Conservation (phyloP, 2,888 invertebrate genomes). For the Amphimallon solstitiale region DNA sequence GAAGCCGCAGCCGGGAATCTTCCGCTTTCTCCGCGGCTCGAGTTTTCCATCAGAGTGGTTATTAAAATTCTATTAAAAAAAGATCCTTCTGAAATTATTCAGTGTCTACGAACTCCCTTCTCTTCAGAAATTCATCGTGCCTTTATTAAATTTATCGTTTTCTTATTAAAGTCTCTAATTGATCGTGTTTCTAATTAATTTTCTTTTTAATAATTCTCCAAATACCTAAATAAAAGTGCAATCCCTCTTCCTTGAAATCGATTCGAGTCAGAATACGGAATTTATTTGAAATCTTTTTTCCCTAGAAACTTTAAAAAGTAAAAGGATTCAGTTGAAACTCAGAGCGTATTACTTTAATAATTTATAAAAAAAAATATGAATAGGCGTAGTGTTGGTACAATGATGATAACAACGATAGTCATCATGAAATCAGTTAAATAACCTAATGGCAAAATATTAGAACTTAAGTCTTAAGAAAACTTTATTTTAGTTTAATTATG, state of each 20-base stretch:
- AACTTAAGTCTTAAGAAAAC: too few species aligned
- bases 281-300: background rate
- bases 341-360: too few species aligned
- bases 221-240: conserved; percentile 21
- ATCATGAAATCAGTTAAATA: too few species aligned
- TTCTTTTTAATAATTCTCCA: conserved; percentile 34
- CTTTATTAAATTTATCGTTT: conserved; percentile 25
- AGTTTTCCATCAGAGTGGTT: conserved; percentile 27
- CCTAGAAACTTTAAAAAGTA: too few species aligned
- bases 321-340: too few species aligned
- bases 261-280: background rate
- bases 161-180: conserved; percentile 36
- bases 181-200: conserved; percentile 42
- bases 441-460: too few species aligned
- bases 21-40: conserved; percentile 17
- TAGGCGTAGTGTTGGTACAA: too few species aligned
- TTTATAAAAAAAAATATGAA: too few species aligned
- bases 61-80: conserved; percentile 28
- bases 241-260: conserved; percentile 4
- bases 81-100: conserved; percentile 23
- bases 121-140: conserved; percentile 8
- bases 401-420: too few species aligned
- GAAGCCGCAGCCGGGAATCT: conserved; percentile 3
- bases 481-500: too few species aligned
- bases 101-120: conserved; percentile 11